These are phyloP conservation scores for Corvus moneduloides DNA, from an alignment of 2,113 vertebrate genomes.

Conservation along the genomic window DNA sequence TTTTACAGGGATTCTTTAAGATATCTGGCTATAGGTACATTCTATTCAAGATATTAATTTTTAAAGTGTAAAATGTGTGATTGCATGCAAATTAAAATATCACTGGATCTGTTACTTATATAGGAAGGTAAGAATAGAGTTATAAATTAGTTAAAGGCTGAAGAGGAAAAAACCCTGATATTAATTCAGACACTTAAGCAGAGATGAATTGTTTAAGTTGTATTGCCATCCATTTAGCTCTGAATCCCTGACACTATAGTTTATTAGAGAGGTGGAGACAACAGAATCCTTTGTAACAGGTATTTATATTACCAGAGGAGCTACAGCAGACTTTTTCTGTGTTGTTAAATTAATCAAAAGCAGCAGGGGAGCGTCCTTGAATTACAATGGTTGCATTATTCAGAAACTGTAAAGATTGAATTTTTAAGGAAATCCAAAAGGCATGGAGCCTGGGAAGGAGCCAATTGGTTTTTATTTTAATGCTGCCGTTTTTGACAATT, in stretches of 20 bases:
- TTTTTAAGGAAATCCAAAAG: constrained; percentile 46
- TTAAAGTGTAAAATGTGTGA: neutral
- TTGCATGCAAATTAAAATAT: neutral
- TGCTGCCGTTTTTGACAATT: constrained; percentile 22
- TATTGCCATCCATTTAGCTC: neutral
- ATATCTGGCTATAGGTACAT: neutral
- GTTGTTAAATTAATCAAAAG: constrained; percentile 59
- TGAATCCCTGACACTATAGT: neutral
- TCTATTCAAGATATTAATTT: neutral
- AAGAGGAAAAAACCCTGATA: neutral
- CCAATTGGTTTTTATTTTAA: neutral
- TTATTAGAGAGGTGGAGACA: constrained; percentile 25
- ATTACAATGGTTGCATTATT: constrained; percentile 51
- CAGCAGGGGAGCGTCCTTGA: constrained; percentile 16
- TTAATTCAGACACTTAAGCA: neutral
- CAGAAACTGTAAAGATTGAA: constrained; percentile 17
- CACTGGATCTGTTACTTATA: neutral
- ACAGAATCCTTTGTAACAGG: constrained; percentile 22
- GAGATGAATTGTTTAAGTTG: neutral
- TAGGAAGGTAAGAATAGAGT: neutral
- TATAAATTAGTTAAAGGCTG: neutral
- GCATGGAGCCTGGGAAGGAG: neutral
- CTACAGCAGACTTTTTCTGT: constrained; percentile 24
- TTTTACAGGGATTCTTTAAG: neutral
- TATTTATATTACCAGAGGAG: constrained; percentile 22